Conservation (phyloP, 2,113 vertebrate species). For the Archilochus colubris region DNA sequence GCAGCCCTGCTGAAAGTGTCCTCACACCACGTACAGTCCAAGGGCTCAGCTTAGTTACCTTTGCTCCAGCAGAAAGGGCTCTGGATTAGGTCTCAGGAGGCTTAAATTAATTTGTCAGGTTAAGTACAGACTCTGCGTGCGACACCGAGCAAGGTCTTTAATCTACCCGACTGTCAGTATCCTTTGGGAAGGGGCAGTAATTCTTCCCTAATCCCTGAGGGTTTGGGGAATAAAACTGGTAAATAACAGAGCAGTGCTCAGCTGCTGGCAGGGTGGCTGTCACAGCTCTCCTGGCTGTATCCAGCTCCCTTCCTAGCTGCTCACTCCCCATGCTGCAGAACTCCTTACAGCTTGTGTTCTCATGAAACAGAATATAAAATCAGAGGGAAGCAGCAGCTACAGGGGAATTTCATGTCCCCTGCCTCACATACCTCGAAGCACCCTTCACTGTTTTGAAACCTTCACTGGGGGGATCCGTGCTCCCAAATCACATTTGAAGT, state of each 20-base stretch:
- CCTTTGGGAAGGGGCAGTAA: slow-evolving; percentile 22
- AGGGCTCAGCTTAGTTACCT: background rate
- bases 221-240: background rate
- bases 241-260: background rate
- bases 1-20: background rate
- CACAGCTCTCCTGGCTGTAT: background rate
- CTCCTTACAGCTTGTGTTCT: background rate
- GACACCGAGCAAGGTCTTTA: background rate
- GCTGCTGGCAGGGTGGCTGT: background rate
- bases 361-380: slow-evolving; percentile 47
- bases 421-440: slow-evolving; percentile 20
- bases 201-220: background rate
- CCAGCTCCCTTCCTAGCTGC: background rate
- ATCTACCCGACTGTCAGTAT: background rate
- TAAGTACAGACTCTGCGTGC: background rate
- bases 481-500: background rate
- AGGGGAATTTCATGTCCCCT: background rate
- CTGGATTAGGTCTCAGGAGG: background rate
- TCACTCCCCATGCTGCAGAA: background rate
- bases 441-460: slow-evolving; percentile 9
- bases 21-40: background rate
- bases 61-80: background rate
- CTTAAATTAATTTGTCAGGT: slow-evolving; percentile 38
- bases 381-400: slow-evolving; percentile 26
- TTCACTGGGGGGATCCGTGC: background rate